phyloP scores from a whole-genome alignment of 2,113 vertebrate genomes.

The Pipra filicauda region DNA sequence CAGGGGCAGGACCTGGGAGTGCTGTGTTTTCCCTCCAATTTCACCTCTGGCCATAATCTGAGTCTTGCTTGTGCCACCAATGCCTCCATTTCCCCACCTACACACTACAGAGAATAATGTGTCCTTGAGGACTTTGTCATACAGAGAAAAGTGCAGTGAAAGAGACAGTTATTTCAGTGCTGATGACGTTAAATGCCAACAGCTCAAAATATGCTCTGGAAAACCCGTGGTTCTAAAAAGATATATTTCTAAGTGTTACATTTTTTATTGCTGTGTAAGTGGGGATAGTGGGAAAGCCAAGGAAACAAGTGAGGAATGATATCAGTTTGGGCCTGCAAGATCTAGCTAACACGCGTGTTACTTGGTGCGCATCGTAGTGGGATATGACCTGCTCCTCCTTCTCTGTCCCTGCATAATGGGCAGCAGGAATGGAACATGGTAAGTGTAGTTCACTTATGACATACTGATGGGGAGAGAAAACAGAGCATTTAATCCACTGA shows the following conservation, averaged over 20 bases:
- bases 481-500: not conserved
- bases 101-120: not conserved
- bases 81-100: not conserved
- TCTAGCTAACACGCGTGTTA: not conserved
- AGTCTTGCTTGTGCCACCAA: not conserved
- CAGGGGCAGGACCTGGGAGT: not conserved
- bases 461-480: not conserved
- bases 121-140: not conserved
- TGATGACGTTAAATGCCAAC: not conserved
- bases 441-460: not conserved
- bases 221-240: not conserved
- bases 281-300: not conserved
- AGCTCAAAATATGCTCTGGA: not conserved
- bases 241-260: not conserved
- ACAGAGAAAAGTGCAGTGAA: not conserved
- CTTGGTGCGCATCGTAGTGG: not conserved
- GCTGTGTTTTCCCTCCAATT: not conserved
- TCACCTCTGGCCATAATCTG: accelerated
- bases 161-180: not conserved
- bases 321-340: not conserved
- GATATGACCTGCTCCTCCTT: not conserved
- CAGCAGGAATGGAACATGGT: not conserved
- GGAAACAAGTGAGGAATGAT: not conserved
- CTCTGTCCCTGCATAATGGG: not conserved
- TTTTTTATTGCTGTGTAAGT: not conserved